A percentile compares a stretch with the other conserved stretches of the same genome.
These are phyloP conservation scores for Anneissia japonica DNA, from an alignment of 35 echinoderm and acorn worm species.

Conservation along the genomic window DNA sequence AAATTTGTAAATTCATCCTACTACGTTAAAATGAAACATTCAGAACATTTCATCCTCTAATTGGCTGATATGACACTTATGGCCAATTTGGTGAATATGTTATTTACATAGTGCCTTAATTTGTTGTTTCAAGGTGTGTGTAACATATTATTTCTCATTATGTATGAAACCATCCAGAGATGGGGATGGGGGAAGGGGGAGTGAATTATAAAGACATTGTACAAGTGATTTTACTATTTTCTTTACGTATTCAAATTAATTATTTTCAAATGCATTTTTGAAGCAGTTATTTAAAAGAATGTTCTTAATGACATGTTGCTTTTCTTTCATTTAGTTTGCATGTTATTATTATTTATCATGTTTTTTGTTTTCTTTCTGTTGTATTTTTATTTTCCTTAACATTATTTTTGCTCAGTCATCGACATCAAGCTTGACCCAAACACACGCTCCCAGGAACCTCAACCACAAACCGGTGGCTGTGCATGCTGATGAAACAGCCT, in stretches of 20 bases:
- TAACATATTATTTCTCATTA: too few species aligned
- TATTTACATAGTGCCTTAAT: too few species aligned
- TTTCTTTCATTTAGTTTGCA: not conserved
- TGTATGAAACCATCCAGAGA: too few species aligned
- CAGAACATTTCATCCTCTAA: too few species aligned
- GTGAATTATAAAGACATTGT: not conserved
- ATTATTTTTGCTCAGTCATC: slow-evolving; percentile 67
- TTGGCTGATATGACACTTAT: too few species aligned
- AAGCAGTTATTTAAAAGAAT: not conserved
- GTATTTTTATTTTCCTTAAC: slow-evolving; percentile 37
- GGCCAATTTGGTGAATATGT: too few species aligned
- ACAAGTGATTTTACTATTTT: not conserved
- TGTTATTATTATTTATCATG: slow-evolving; percentile 15
- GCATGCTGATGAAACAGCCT: slow-evolving; percentile 70
- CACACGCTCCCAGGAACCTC: slow-evolving; percentile 55
- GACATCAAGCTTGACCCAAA: slow-evolving; percentile 86
- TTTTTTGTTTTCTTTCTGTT: not conserved
- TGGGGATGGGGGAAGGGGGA: too few species aligned
- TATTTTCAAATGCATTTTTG: not conserved
- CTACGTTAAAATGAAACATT: too few species aligned
- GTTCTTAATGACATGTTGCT: not conserved
- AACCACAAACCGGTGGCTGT: slow-evolving; percentile 66
- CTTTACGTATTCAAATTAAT: not conserved
- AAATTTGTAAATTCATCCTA: too few species aligned
- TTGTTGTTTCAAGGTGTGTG: too few species aligned